Evolutionary conservation across 2,797 vertebrate genomes (phyloP).

Genomic region (Myotis pilosus): DNA sequence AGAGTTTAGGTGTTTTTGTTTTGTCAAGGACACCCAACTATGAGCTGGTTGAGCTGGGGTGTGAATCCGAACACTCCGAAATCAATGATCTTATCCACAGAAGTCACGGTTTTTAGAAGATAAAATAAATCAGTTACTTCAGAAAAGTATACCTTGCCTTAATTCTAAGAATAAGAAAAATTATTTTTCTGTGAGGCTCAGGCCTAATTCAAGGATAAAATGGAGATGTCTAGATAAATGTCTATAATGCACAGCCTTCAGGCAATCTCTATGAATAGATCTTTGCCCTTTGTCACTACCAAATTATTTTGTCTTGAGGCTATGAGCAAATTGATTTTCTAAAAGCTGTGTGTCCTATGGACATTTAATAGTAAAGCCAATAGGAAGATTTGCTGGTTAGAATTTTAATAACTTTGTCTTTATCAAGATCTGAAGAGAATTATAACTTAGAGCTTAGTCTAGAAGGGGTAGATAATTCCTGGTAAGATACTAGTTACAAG

Average conservation of each 20-base stretch:
- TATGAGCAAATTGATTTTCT: constrained; percentile 47
- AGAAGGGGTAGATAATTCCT: neutral
- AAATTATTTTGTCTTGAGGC: constrained; percentile 35
- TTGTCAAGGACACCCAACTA: neutral
- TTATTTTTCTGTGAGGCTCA: neutral
- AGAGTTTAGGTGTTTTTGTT: neutral
- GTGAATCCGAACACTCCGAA: neutral
- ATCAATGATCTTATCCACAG: neutral
- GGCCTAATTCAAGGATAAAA: neutral
- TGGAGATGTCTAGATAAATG: neutral
- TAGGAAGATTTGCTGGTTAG: neutral
- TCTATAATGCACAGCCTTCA: neutral
- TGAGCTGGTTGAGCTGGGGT: neutral
- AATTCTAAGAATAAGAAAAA: neutral
- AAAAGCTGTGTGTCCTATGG: neutral
- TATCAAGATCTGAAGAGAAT: neutral
- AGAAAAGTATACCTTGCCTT: neutral
- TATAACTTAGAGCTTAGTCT: neutral
- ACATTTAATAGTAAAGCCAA: constrained; percentile 39
- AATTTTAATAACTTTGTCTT: neutral
- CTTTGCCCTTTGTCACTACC: neutral
- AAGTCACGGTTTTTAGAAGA: neutral
- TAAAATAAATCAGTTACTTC: neutral
- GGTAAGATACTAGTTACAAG: too few relatives aligned
- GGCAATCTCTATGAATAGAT: neutral